Conservation (phyloP, 2,888 invertebrate species). For the Timema cristinae region DNA sequence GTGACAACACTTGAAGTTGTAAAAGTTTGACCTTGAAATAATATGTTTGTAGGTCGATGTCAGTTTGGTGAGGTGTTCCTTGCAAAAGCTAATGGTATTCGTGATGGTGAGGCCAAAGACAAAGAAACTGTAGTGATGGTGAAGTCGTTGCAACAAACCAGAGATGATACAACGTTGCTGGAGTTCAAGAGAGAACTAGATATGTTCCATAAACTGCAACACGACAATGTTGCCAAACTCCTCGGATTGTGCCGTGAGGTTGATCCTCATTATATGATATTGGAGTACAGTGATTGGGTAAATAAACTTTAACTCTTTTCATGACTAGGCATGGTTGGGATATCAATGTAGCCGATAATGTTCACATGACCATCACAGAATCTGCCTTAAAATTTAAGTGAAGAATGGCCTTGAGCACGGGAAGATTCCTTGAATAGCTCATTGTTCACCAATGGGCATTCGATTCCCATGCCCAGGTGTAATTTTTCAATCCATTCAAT, state of each 20-base stretch:
- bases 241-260: constrained; percentile 77
- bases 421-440: no score
- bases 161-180: constrained; percentile 70
- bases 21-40: not conserved
- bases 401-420: no score
- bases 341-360: no score
- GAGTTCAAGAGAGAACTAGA: constrained; percentile 90
- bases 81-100: constrained; percentile 56
- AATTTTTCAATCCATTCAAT: no score
- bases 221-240: constrained; percentile 74
- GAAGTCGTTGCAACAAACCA: constrained; percentile 70
- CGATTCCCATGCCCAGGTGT: no score
- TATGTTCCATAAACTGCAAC: constrained; percentile 75
- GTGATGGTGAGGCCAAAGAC: constrained; percentile 42
- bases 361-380: no score
- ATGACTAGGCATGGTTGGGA: no score
- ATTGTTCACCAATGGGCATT: no score
- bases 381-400: no score
- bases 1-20: no score
- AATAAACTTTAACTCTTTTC: constrained; percentile 25
- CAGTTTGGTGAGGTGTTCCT: constrained; percentile 89
- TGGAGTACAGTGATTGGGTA: constrained; percentile 93
- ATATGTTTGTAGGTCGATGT: constrained; percentile 63
- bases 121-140: constrained; percentile 60
- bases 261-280: constrained; percentile 83